Conservation (phyloP, 2,797 vertebrate species). For the Typhlichthys eigenmanni region DNA sequence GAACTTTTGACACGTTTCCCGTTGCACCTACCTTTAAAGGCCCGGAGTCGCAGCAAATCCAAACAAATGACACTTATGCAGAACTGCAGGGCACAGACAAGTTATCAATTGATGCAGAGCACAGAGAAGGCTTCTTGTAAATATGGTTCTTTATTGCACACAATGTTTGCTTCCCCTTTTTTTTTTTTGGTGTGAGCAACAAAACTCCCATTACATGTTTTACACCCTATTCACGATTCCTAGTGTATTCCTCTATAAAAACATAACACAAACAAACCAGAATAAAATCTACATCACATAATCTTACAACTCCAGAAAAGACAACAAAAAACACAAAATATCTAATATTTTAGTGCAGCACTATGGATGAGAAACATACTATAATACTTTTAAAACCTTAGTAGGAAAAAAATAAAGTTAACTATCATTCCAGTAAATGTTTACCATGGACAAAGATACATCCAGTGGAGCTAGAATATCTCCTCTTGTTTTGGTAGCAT, state of each 20-base stretch:
- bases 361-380: conserved; percentile 63
- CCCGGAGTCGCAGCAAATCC: conserved; percentile 36
- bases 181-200: conserved; percentile 73
- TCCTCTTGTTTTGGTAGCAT: conserved; percentile 56
- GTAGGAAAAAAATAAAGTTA: conserved; percentile 23
- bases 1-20: conserved; percentile 25
- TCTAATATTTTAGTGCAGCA: conserved; percentile 72
- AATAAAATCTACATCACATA: conserved; percentile 69
- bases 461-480: conserved; percentile 57
- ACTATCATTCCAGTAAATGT: conserved; percentile 45
- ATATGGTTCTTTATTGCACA: conserved; percentile 82
- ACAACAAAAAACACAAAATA: conserved; percentile 42
- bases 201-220: conserved; percentile 72
- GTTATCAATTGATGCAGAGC: conserved; percentile 63
- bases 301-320: conserved; percentile 63
- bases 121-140: conserved; percentile 68
- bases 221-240: conserved; percentile 58
- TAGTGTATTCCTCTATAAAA: conserved; percentile 59
- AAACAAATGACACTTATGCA: conserved; percentile 38
- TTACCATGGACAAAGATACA: conserved; percentile 47
- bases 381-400: conserved; percentile 52
- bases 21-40: conserved; percentile 55
- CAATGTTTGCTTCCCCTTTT: conserved; percentile 53
- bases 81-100: conserved; percentile 38
- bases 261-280: conserved; percentile 63